These are phyloP conservation scores for Boloria euphrosyne DNA, from an alignment of 2,888 invertebrate species.

Conservation along the genomic window DNA sequence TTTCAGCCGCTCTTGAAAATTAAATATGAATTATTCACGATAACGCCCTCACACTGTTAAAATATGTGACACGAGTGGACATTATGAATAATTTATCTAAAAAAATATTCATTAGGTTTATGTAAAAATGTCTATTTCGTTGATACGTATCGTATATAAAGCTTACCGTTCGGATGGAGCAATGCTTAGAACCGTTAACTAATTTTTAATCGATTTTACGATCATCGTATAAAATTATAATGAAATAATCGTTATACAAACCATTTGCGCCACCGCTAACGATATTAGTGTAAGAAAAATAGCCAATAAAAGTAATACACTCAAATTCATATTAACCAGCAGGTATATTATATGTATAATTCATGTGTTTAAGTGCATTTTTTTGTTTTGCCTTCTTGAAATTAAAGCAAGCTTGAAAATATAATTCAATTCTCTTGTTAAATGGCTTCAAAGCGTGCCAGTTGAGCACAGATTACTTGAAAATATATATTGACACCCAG, in stretches of 20 bases:
- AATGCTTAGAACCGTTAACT: constrained; percentile 26
- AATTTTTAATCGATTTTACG: constrained; percentile 34
- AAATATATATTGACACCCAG: too few relatives aligned
- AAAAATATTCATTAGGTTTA: constrained; percentile 5
- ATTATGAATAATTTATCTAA: not conserved
- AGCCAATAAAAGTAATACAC: constrained; percentile 32
- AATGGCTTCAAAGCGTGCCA: too few relatives aligned
- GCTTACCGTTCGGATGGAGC: constrained; percentile 23
- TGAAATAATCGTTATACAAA: constrained; percentile 34
- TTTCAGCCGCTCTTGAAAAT: constrained; percentile 9
- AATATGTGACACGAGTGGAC: not conserved
- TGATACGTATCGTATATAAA: constrained; percentile 15
- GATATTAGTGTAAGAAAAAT: constrained; percentile 31
- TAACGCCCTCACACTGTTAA: not conserved
- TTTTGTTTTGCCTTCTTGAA: too few relatives aligned
- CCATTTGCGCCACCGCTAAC: constrained; percentile 28
- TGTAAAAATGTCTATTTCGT: constrained; percentile 7
- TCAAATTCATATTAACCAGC: constrained; percentile 7
- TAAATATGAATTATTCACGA: constrained; percentile 1
- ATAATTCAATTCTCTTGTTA: too few relatives aligned
- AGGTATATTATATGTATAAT: too few relatives aligned
- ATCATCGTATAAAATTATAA: constrained; percentile 37
- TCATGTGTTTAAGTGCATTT: too few relatives aligned
- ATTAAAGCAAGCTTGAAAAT: too few relatives aligned
- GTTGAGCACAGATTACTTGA: too few relatives aligned